Percentiles rank a stretch among this genome's conserved stretches.
phyloP scores from a whole-genome alignment of 2,113 vertebrate genomes.

The Vimba vimba region DNA sequence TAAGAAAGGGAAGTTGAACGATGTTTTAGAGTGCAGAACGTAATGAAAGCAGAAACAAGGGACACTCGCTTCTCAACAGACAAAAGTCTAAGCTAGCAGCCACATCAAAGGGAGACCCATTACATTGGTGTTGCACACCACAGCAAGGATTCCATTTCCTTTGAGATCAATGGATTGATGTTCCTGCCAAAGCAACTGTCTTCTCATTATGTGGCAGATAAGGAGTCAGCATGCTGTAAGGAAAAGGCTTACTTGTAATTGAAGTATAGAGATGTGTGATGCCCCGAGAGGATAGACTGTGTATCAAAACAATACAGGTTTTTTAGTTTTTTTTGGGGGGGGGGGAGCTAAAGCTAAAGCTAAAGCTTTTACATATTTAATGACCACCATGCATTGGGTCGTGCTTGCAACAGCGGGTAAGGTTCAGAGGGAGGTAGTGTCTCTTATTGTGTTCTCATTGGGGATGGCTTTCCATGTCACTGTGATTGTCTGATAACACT shows the following conservation, averaged over 20 bases:
- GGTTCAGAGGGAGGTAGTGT: neutral
- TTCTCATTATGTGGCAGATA: slow-evolving; percentile 21
- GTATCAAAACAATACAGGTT: slow-evolving; percentile 4
- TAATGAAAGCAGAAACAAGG: slow-evolving; percentile 7
- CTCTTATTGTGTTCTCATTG: neutral
- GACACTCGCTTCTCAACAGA: neutral
- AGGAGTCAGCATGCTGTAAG: slow-evolving; percentile 9
- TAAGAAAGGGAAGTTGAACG: neutral
- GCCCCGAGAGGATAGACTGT: neutral
- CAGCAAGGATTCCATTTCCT: slow-evolving; percentile 30
- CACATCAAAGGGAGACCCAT: slow-evolving; percentile 28
- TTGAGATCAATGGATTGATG: slow-evolving; percentile 31
- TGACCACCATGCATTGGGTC: neutral
- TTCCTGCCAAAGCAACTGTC: slow-evolving; percentile 14
- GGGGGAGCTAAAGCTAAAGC: neutral
- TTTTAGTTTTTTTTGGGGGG: neutral
- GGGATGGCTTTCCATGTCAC: neutral
- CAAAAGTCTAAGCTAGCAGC: neutral
- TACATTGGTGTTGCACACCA: neutral
- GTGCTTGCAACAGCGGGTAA: neutral
- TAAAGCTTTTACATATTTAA: neutral
- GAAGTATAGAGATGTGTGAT: neutral
- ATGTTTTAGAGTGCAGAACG: neutral
- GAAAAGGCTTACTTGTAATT: slow-evolving; percentile 10
- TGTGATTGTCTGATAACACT: neutral